These are phyloP conservation scores for Thymelicus sylvestris DNA, from an alignment of 2,888 invertebrate genomes.

Conservation along the genomic window DNA sequence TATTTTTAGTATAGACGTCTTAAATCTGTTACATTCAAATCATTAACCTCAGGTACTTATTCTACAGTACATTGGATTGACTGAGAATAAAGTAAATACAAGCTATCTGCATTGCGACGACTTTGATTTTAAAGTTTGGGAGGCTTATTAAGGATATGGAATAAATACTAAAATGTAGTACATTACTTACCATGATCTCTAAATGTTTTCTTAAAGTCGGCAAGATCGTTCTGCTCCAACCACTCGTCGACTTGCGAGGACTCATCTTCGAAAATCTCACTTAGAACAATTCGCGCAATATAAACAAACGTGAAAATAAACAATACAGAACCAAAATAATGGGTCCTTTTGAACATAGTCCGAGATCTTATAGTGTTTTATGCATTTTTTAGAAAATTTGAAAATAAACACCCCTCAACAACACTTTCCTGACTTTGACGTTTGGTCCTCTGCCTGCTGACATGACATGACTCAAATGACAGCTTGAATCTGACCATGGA, in stretches of 20 bases:
- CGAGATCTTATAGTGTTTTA: conserved; percentile 53
- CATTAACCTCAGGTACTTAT: too few species aligned
- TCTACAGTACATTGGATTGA: too few species aligned
- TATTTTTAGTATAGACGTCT: too few species aligned
- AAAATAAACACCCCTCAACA: conserved; percentile 26
- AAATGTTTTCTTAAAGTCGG: conserved; percentile 88
- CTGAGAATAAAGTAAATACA: too few species aligned
- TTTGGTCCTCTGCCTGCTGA: neutral
- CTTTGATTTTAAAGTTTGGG: neutral
- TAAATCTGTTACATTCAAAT: too few species aligned
- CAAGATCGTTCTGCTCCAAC: conserved; percentile 90
- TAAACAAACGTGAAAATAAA: conserved; percentile 69
- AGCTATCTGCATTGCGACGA: conserved; percentile 2
- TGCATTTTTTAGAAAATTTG: conserved; percentile 35
- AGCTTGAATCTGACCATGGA: too few species aligned
- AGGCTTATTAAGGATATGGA: too few species aligned
- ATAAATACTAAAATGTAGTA: too few species aligned
- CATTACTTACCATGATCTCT: conserved; percentile 87
- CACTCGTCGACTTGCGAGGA: conserved; percentile 88
- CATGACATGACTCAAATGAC: too few species aligned
- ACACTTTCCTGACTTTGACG: conserved; percentile 4
- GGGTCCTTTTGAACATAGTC: conserved; percentile 69
- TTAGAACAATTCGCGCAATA: conserved; percentile 65
- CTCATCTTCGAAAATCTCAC: conserved; percentile 80
- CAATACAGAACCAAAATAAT: conserved; percentile 64